A percentile compares a stretch with the other conserved stretches of the same genome.
phyloP scores from a whole-genome alignment of 2,888 invertebrate genomes.

The Magallana nippona region DNA sequence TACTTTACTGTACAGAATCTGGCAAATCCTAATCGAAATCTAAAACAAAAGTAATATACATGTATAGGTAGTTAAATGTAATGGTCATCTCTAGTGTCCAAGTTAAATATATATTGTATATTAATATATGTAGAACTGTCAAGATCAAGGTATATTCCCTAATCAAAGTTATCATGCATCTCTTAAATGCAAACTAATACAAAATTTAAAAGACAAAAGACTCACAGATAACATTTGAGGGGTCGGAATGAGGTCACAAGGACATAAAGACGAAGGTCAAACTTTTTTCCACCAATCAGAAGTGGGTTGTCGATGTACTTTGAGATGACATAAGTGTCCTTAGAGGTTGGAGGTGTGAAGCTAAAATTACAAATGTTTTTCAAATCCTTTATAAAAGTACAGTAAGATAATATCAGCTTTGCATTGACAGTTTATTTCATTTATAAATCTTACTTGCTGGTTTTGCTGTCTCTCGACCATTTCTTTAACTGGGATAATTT shows the following conservation, averaged over 20 bases:
- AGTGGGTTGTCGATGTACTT: conserved; percentile 97
- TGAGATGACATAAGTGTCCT: conserved; percentile 91
- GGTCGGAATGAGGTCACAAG: conserved; percentile 96
- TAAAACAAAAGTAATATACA: conserved; percentile 64
- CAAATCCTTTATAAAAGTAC: background rate
- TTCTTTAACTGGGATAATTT: conserved; percentile 93
- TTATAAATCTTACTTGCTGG: conserved; percentile 72
- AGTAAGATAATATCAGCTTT: background rate
- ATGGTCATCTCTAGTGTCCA: too few relatives aligned
- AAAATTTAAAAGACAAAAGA: conserved; percentile 39
- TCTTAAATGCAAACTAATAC: background rate
- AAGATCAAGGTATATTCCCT: too few relatives aligned
- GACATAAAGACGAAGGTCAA: conserved; percentile 94
- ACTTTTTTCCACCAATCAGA: conserved; percentile 96
- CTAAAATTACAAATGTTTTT: conserved; percentile 57
- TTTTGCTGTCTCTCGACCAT: conserved; percentile 80
- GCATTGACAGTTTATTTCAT: too few relatives aligned
- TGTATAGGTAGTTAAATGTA: background rate
- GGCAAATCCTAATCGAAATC: conserved; percentile 92
- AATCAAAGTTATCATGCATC: too few relatives aligned
- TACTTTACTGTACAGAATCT: conserved; percentile 98
- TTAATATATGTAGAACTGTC: too few relatives aligned
- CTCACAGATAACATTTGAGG: conserved; percentile 89
- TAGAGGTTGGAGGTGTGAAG: conserved; percentile 77
- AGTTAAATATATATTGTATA: too few relatives aligned